Evolutionary conservation across 2,113 vertebrate genomes (phyloP).

Genomic region (Vimba vimba): DNA sequence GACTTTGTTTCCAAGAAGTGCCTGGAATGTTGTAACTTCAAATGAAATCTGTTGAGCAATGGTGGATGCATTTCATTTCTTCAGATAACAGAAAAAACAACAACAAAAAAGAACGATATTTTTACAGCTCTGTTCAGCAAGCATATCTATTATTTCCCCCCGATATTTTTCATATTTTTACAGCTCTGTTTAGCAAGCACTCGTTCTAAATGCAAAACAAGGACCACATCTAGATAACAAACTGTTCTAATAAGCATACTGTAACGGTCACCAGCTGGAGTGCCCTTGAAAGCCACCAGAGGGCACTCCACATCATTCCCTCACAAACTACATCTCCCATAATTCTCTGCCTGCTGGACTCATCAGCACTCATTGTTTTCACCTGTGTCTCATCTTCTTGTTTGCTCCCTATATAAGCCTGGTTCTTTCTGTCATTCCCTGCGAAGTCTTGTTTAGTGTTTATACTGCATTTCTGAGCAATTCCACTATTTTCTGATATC

Average conservation of each 20-base stretch:
- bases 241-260: slow-evolving; percentile 4
- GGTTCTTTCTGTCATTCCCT: too few relatives aligned
- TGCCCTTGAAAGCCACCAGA: too few relatives aligned
- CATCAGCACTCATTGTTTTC: too few relatives aligned
- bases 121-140: slow-evolving; percentile 8
- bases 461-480: too few relatives aligned
- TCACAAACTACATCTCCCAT: too few relatives aligned
- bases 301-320: too few relatives aligned
- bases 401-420: too few relatives aligned
- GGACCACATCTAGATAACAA: not conserved
- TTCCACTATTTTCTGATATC: too few relatives aligned
- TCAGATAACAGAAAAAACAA: not conserved
- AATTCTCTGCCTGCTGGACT: too few relatives aligned
- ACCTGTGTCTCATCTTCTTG: too few relatives aligned
- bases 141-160: not conserved
- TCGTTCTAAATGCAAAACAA: not conserved
- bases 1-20: slow-evolving; percentile 14
- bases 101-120: not conserved
- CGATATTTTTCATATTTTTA: slow-evolving; percentile 2
- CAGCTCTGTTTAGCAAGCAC: slow-evolving; percentile 5
- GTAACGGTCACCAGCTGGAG: too few relatives aligned
- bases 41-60: slow-evolving; percentile 10
- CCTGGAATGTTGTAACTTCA: slow-evolving; percentile 18
- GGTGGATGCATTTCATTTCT: slow-evolving; percentile 29
- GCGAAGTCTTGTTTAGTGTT: too few relatives aligned